Conservation (phyloP, 2,113 vertebrate genomes). For the Epinephelus lanceolatus region DNA sequence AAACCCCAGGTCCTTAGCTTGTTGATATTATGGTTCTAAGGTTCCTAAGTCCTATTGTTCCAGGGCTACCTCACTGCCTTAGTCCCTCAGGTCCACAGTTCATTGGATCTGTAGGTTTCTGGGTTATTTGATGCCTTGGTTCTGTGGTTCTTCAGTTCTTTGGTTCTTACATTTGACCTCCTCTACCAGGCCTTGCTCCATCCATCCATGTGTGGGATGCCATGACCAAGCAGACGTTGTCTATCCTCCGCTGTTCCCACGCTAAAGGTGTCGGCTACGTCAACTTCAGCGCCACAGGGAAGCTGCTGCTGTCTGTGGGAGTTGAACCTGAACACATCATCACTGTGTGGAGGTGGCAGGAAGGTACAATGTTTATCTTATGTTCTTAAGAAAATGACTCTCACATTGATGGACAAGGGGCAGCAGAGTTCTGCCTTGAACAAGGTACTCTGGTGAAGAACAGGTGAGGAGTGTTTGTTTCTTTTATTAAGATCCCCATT, state of each 20-base stretch:
- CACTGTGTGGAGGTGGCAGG: constrained; percentile 98
- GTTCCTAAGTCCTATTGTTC: background rate
- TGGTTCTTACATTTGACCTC: background rate
- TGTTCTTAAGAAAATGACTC: no score
- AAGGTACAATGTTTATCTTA: constrained; percentile 84
- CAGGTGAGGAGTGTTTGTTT: no score
- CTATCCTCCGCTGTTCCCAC: constrained; percentile 94
- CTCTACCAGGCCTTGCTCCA: constrained; percentile 89
- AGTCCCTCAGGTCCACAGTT: background rate
- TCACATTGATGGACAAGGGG: no score
- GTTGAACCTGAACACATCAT: constrained; percentile 96
- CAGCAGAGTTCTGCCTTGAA: no score
- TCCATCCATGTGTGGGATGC: constrained; percentile 98
- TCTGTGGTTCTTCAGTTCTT: background rate
- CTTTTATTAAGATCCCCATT: no score
- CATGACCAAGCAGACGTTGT: constrained; percentile 95
- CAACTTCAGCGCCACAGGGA: constrained; percentile 97
- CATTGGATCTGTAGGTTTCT: background rate
- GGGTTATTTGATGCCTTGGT: background rate
- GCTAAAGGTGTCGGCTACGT: constrained; percentile 93
- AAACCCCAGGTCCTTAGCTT: background rate
- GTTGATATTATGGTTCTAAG: background rate
- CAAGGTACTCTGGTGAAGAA: no score
- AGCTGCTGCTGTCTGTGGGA: constrained; percentile 95
- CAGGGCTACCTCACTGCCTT: background rate